Evolutionary conservation across 2,113 vertebrate genomes (phyloP).

Genomic region (Ictalurus punctatus): DNA sequence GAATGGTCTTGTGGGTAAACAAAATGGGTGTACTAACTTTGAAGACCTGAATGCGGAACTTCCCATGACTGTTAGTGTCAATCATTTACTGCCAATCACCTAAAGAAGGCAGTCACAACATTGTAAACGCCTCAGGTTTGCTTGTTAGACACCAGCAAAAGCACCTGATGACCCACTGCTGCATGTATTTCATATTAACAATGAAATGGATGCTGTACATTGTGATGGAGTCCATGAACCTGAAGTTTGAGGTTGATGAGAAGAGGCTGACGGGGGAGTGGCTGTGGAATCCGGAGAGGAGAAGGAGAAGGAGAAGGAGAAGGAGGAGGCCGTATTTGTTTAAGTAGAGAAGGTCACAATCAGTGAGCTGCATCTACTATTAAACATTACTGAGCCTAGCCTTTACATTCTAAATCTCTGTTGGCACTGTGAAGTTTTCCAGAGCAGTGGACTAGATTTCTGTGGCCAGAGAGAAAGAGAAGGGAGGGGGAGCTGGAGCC

Average conservation of each 20-base stretch:
- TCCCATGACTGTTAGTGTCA: constrained; percentile 61
- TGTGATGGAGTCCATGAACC: constrained; percentile 24
- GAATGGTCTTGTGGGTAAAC: constrained; percentile 62
- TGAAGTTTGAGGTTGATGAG: constrained; percentile 39
- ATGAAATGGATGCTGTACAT: constrained; percentile 17
- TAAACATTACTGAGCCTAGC: constrained; percentile 48
- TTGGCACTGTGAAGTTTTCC: constrained; percentile 49
- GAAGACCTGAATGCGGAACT: constrained; percentile 60
- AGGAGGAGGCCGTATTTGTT: constrained; percentile 36
- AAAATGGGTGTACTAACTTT: constrained; percentile 46
- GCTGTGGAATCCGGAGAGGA: constrained; percentile 11
- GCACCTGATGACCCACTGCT: not conserved
- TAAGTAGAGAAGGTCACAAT: constrained; percentile 48
- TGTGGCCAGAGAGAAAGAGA: constrained; percentile 44
- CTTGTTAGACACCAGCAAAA: constrained; percentile 65
- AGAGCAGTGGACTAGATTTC: constrained; percentile 55
- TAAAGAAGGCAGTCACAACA: constrained; percentile 60
- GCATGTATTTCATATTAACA: not conserved
- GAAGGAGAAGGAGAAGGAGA: constrained; percentile 24
- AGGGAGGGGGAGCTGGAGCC: constrained; percentile 50
- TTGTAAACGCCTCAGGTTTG: constrained; percentile 59
- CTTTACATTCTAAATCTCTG: constrained; percentile 43
- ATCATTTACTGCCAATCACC: constrained; percentile 72
- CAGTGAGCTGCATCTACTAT: constrained; percentile 43
- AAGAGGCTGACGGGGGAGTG: constrained; percentile 32